Percentiles rank a stretch among this genome's conserved stretches.
phyloP scores from a whole-genome alignment of 2,113 vertebrate genomes.

The Pseudopipra pipra region DNA sequence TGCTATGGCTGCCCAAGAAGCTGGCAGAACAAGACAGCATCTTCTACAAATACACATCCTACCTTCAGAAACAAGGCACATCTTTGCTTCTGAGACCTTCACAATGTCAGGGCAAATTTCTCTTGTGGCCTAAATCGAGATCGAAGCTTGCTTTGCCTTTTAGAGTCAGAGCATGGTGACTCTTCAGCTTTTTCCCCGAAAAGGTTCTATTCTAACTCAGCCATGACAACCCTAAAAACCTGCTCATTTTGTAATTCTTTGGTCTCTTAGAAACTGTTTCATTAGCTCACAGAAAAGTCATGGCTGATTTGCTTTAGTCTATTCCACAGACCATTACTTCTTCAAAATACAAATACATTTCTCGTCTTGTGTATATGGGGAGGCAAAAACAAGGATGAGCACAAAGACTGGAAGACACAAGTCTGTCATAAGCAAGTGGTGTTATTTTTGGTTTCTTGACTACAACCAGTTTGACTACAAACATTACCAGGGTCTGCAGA shows the following conservation, averaged over 20 bases:
- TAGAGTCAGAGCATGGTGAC: not conserved
- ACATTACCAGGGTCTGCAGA: not conserved
- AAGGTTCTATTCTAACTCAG: conserved; percentile 11
- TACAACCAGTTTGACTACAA: not conserved
- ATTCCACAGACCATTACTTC: not conserved
- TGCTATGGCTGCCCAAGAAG: not conserved
- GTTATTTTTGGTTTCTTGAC: not conserved
- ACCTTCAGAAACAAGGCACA: not conserved
- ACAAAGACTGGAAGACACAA: not conserved
- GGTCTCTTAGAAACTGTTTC: conserved; percentile 13
- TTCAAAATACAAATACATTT: not conserved
- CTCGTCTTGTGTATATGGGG: not conserved
- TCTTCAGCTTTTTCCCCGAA: not conserved
- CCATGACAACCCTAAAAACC: not conserved
- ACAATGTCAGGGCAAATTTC: not conserved
- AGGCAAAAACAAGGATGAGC: not conserved
- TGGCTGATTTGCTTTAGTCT: not conserved
- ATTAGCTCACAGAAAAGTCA: not conserved
- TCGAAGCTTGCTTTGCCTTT: not conserved
- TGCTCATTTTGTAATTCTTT: not conserved
- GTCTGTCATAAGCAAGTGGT: not conserved
- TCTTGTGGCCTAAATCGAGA: not conserved
- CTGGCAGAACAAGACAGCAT: not conserved
- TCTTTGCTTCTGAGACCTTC: not conserved
- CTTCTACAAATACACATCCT: not conserved